These are phyloP conservation scores for Hemicrepidius hirtus DNA, from an alignment of 2,888 invertebrate genomes.

Conservation along the genomic window DNA sequence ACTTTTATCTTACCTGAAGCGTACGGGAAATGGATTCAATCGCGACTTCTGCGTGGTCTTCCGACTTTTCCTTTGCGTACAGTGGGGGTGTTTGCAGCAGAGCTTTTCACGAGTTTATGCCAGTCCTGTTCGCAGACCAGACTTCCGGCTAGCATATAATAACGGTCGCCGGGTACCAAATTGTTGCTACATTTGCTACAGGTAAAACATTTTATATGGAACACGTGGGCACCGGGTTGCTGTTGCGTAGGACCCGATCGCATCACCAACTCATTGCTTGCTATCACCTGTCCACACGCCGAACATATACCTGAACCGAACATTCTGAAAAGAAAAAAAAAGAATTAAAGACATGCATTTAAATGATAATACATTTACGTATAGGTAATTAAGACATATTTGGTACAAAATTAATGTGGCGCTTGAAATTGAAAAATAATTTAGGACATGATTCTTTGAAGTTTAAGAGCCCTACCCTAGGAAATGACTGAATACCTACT, in stretches of 20 bases:
- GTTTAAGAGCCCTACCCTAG: too few species aligned
- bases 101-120: constrained; percentile 83
- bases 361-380: too few species aligned
- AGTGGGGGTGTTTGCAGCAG: constrained; percentile 78
- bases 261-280: constrained; percentile 95
- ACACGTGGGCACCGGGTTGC: constrained; percentile 80
- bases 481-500: too few species aligned
- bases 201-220: constrained; percentile 96
- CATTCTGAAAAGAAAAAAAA: constrained; percentile 78
- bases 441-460: too few species aligned
- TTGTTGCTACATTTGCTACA: constrained; percentile 95
- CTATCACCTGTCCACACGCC: constrained; percentile 94
- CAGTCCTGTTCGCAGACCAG: constrained; percentile 97
- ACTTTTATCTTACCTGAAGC: constrained; percentile 40
- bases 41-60: constrained; percentile 90
- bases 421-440: too few species aligned
- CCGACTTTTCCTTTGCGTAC: constrained; percentile 93
- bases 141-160: constrained; percentile 90
- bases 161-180: constrained; percentile 93
- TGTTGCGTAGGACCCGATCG: constrained; percentile 79
- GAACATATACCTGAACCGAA: constrained; percentile 94
- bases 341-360: too few species aligned
- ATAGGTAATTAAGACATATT: too few species aligned
- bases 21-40: constrained; percentile 78
- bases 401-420: too few species aligned